Evolutionary conservation across 2,797 vertebrate genomes (phyloP).

Genomic region (Adrianichthys oophorus): DNA sequence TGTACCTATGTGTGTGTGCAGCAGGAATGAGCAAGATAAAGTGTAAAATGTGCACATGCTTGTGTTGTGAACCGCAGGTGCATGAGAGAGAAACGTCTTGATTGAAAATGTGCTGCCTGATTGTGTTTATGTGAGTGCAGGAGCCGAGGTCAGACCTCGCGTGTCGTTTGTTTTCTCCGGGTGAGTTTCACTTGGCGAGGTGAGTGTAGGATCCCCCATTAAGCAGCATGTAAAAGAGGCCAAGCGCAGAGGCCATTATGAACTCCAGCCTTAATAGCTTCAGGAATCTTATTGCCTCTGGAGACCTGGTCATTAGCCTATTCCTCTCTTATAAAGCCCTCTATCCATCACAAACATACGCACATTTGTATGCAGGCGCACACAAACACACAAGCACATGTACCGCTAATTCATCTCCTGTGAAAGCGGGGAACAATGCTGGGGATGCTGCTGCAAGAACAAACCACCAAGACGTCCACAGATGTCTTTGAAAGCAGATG

Average conservation of each 20-base stretch:
- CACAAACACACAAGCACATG: conserved; percentile 30
- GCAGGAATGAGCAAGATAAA: conserved; percentile 20
- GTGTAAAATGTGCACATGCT: conserved; percentile 25
- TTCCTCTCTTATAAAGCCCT: conserved; percentile 70
- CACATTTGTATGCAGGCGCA: conserved; percentile 57
- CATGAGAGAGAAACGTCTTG: conserved; percentile 37
- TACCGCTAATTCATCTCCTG: conserved; percentile 36
- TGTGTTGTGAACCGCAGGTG: conserved; percentile 49
- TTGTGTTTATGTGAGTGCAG: conserved; percentile 25
- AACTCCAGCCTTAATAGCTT: conserved; percentile 64
- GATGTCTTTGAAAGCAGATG: conserved; percentile 56
- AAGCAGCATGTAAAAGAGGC: conserved; percentile 72
- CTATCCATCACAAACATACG: conserved; percentile 75
- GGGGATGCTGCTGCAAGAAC: conserved; percentile 38
- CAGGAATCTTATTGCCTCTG: conserved; percentile 61
- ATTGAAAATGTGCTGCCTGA: conserved; percentile 26
- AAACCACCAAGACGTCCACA: conserved; percentile 67
- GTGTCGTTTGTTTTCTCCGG: conserved; percentile 38
- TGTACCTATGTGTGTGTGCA: conserved; percentile 20
- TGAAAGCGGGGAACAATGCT: conserved; percentile 23
- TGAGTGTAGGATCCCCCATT: conserved; percentile 62
- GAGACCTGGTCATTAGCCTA: conserved; percentile 61
- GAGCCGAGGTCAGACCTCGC: conserved; percentile 45
- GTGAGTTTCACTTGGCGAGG: conserved; percentile 49
- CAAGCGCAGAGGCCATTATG: conserved; percentile 72